Conservation (phyloP, 2,797 vertebrate species). For the Sebastes nivosus region DNA sequence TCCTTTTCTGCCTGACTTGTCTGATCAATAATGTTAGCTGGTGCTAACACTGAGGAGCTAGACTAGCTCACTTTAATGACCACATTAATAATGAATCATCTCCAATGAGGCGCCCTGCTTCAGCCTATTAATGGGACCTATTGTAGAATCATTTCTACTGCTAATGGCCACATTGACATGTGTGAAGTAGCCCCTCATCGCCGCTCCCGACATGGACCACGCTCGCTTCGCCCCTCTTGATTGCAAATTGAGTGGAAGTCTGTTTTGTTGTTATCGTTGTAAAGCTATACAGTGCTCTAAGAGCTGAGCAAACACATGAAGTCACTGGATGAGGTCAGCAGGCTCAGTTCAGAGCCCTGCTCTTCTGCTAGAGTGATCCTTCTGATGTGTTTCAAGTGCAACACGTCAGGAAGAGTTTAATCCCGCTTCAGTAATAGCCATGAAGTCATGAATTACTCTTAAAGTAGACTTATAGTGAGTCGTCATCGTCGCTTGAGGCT, state of each 20-base stretch:
- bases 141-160: slow-evolving; percentile 49
- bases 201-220: slow-evolving; percentile 13
- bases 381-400: slow-evolving; percentile 44
- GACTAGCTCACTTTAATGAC: slow-evolving; percentile 67
- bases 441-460: slow-evolving; percentile 59
- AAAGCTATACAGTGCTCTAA: slow-evolving; percentile 4
- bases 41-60: slow-evolving; percentile 36
- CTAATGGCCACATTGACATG: slow-evolving; percentile 53
- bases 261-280: slow-evolving; percentile 27
- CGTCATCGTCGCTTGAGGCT: slow-evolving; percentile 3
- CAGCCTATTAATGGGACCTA: slow-evolving; percentile 65
- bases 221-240: slow-evolving; percentile 13
- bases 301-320: slow-evolving; percentile 55
- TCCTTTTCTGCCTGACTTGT: slow-evolving; percentile 43
- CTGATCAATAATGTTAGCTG: slow-evolving; percentile 69
- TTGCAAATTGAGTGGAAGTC: slow-evolving; percentile 29
- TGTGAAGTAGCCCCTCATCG: slow-evolving; percentile 45
- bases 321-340: slow-evolving; percentile 67
- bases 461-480: slow-evolving; percentile 7
- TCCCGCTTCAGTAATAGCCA: slow-evolving; percentile 28
- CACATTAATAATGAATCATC: slow-evolving; percentile 78
- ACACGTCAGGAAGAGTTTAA: slow-evolving; percentile 37
- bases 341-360: slow-evolving; percentile 17
- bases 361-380: slow-evolving; percentile 31
- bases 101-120: slow-evolving; percentile 49